Percentiles rank a stretch among this genome's conserved stretches.
Conservation (phyloP, 1,140 invertebrate species). For the Spodoptera frugiperda region DNA sequence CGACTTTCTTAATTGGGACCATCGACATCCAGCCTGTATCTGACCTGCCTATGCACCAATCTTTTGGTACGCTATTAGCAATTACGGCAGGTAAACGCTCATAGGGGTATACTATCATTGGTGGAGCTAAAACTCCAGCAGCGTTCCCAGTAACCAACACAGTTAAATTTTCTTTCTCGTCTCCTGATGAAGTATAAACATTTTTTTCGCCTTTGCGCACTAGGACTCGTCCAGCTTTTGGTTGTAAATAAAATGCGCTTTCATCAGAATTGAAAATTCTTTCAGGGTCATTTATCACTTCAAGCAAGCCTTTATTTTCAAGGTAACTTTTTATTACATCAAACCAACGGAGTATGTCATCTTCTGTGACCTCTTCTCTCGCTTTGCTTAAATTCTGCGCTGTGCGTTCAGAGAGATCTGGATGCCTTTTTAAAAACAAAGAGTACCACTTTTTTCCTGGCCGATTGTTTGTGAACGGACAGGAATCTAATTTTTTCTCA, state of each 20-base stretch:
- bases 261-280: slow-evolving; percentile 74
- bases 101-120: slow-evolving; percentile 52
- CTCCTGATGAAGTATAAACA: slow-evolving; percentile 46
- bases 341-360: slow-evolving; percentile 60
- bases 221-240: slow-evolving; percentile 62
- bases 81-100: slow-evolving; percentile 53
- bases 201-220: slow-evolving; percentile 61
- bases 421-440: no score
- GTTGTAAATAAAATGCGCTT: slow-evolving; percentile 66
- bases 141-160: slow-evolving; percentile 57
- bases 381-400: no score
- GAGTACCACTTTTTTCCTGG: background rate
- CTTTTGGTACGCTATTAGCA: slow-evolving; percentile 49
- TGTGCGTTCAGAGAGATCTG: no score
- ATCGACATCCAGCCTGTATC: slow-evolving; percentile 44
- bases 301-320: slow-evolving; percentile 50
- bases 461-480: background rate
- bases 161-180: slow-evolving; percentile 56
- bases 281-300: slow-evolving; percentile 62
- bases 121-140: slow-evolving; percentile 49
- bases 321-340: slow-evolving; percentile 60
- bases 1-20: no score
- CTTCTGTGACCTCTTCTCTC: slow-evolving; percentile 35
- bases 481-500: background rate
- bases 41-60: slow-evolving; percentile 51